Evolutionary conservation across 92 coral and sea anemone genomes (phyloP).

Genomic region (Bergia sp.): DNA sequence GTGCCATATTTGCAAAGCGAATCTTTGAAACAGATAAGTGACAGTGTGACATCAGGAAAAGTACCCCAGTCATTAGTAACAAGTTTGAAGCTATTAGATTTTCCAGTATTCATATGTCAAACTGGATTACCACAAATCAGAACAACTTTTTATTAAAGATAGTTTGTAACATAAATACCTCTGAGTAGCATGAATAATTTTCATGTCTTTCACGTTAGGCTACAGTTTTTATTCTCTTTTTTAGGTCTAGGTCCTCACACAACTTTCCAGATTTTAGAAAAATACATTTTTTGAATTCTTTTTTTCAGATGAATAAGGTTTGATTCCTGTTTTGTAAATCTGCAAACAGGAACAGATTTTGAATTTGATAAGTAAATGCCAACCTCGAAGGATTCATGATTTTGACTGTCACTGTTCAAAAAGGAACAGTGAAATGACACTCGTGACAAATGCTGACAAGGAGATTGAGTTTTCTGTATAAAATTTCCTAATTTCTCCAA

Average conservation of each 20-base stretch:
- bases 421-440: neutral
- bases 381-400: neutral
- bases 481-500: neutral
- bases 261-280: neutral
- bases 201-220: neutral
- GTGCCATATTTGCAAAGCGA: slow-evolving; percentile 47
- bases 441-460: neutral
- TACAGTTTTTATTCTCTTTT: neutral
- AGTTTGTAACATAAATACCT: neutral
- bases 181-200: neutral
- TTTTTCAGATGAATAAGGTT: neutral
- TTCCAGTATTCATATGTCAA: neutral
- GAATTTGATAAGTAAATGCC: neutral
- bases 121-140: neutral
- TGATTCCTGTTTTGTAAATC: neutral
- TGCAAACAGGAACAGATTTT: neutral
- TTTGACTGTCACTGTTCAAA: neutral
- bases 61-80: slow-evolving; percentile 9
- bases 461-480: neutral
- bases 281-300: too few relatives aligned
- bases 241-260: neutral
- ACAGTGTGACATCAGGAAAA: slow-evolving; percentile 37
- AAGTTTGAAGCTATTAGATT: slow-evolving; percentile 4
- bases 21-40: slow-evolving; percentile 22
- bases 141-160: neutral